Percentiles rank a stretch among this genome's conserved stretches.
These are phyloP conservation scores for Lepidothrix coronata DNA, from an alignment of 2,113 vertebrate genomes.

Conservation along the genomic window DNA sequence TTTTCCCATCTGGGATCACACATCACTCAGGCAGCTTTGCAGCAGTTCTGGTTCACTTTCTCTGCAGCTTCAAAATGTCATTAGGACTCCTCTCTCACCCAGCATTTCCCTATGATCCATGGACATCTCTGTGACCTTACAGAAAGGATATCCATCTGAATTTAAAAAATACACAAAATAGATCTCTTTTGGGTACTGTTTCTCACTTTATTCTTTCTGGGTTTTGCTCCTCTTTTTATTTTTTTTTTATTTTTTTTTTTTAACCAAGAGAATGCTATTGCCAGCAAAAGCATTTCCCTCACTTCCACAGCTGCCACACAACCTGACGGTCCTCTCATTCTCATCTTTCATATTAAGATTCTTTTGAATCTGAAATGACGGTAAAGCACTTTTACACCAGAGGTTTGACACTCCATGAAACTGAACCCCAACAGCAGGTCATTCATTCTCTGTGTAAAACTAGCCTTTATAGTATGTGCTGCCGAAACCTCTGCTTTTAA, in stretches of 20 bases:
- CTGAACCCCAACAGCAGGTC: not conserved
- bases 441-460: conserved; percentile 11
- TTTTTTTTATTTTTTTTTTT: not conserved
- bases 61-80: not conserved
- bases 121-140: not conserved
- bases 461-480: conserved; percentile 2
- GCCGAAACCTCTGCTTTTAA: conserved; percentile 24
- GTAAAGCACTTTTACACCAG: conserved; percentile 44
- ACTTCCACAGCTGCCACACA: conserved; percentile 37
- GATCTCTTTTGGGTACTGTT: not conserved
- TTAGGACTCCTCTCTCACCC: not conserved
- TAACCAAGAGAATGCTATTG: conserved; percentile 2
- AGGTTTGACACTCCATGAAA: conserved; percentile 40
- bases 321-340: conserved; percentile 33
- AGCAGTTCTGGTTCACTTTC: not conserved
- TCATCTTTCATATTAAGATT: conserved; percentile 51
- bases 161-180: not conserved
- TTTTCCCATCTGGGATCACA: not conserved
- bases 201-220: not conserved
- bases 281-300: conserved; percentile 51
- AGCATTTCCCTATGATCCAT: not conserved
- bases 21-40: not conserved
- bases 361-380: conserved; percentile 56
- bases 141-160: not conserved
- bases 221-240: not conserved